Conservation (phyloP, 2,797 vertebrate species). For the Anniella stebbinsi region DNA sequence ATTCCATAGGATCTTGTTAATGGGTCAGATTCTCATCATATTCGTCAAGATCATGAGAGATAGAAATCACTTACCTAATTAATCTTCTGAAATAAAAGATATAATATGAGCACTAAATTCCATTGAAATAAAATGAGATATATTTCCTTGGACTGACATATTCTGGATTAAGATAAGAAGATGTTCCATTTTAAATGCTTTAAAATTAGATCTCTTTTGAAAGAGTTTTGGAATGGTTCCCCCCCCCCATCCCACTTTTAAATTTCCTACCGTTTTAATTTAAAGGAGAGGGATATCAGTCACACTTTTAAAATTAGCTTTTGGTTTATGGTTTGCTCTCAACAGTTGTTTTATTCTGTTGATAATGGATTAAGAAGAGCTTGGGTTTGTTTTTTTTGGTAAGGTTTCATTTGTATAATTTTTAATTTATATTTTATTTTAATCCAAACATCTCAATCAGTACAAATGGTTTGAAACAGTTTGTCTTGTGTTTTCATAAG, state of each 20-base stretch:
- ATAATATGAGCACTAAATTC: background rate
- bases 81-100: conserved; percentile 36
- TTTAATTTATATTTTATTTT: background rate
- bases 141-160: background rate
- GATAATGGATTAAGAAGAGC: background rate
- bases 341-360: background rate
- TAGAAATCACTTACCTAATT: conserved; percentile 44
- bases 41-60: conserved; percentile 54
- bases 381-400: background rate
- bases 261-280: background rate
- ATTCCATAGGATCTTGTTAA: conserved; percentile 63
- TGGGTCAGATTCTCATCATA: conserved; percentile 61
- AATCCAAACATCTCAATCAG: background rate
- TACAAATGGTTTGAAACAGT: background rate
- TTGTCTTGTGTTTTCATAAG: background rate
- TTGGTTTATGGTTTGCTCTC: too few relatives aligned
- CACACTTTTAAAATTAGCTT: background rate
- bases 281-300: background rate
- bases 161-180: background rate
- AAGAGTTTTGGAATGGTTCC: too few relatives aligned
- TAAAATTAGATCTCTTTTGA: background rate
- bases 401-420: background rate
- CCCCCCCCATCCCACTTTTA: background rate
- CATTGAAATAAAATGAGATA: background rate
- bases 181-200: background rate